Base-by-base conservation (phyloP, 1,140 invertebrate genomes). In the Bombus waltoni region DNA sequence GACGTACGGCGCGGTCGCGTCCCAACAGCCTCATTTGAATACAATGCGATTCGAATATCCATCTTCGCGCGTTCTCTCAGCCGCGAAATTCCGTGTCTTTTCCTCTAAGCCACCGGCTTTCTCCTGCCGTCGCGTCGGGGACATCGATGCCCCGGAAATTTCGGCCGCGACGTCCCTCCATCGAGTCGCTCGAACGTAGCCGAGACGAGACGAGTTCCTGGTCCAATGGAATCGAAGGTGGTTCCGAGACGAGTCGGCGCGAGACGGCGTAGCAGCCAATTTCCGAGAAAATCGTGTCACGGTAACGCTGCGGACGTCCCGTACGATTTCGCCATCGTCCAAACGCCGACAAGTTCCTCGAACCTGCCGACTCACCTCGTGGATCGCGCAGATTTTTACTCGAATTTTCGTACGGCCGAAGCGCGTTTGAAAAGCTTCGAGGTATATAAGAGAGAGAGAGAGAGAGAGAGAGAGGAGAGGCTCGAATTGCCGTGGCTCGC, bases 21-120 rank as follows among this genome's bases (percentile, higher is more conserved):
- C 2, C 74, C 78, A 81, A 66, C 73, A 22, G 59, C 57, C 77
- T 84, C 65, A 88, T 90, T 90, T 90, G 88, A 90, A 90, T 90
- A 90, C 88, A 90, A 90, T 90, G 75, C 86, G 40, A 65, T 35
- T 70, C 85, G 62, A 88, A 83, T 90, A 90, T 86, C 78, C 89
- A 83, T 90, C 81, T 90, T 90, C 82, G 86, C 86, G 86, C 89
- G 81, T 77, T 88, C 86, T 71, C 81, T 57, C 83, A 65, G 78
- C 81, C 85, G 66, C 86, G 79, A 85, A 80, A 87, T 68, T 75
- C 40, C 66, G 85, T 79, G 74, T 87, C 81, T 68, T 78, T 72
- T 38, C 44, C 44, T 32, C 38, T 32, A 53, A 53, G 42, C 59
- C 25, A 32, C 32, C 28, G 32, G 3, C 32, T 32, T 3, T 35